Evolutionary conservation across 1,140 invertebrate species (phyloP), one percentile per base, ranked within the genome.

Genomic region (Conopomorpha cramerella): DNA sequence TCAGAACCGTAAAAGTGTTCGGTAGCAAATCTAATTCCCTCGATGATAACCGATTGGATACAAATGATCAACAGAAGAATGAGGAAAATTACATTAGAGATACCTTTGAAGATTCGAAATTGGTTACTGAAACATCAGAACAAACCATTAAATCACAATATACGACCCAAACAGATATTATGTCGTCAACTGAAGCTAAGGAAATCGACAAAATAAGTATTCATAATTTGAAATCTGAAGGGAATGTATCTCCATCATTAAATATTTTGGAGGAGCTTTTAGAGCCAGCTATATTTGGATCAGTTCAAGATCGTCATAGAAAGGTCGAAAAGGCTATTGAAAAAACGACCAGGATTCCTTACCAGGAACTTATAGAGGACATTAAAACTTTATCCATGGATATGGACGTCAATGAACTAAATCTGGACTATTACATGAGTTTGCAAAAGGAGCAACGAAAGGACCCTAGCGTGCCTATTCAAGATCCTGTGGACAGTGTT

Each of bases 1-100:
- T 85, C 8, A 71, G 84, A 54, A 81, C 83, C 44, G 64, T 85
- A 17, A 84, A 85, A 76, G 80, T 86, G 55, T 77, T 80, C 49
- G 70, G 74, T 28, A 68, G 55, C 42, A 62, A 68, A 59, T 57
- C 43, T 34, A 64, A 60, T 52, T 66, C 66, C 14, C 44, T 59
- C 36, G 63, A 73, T 43, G 51, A 57, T 36, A n/a, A n/a, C n/a
- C n/a, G n/a, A n/a, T n/a, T n/a, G n/a, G n/a, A n/a, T n/a, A n/a
- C n/a, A n/a, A n/a, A n/a, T n/a, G n/a, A n/a, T n/a, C n/a, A n/a
- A n/a, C n/a, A n/a, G n/a, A n/a, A n/a, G n/a, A n/a, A n/a, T n/a
- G n/a, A n/a, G n/a, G n/a, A n/a, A n/a, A n/a, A n/a, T n/a, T n/a
- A n/a, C n/a, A n/a, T n/a, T n/a, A n/a, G n/a, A n/a, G n/a, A n/a